Evolutionary conservation across 2,888 invertebrate genomes (phyloP).

Genomic region (Stramonita haemastoma): DNA sequence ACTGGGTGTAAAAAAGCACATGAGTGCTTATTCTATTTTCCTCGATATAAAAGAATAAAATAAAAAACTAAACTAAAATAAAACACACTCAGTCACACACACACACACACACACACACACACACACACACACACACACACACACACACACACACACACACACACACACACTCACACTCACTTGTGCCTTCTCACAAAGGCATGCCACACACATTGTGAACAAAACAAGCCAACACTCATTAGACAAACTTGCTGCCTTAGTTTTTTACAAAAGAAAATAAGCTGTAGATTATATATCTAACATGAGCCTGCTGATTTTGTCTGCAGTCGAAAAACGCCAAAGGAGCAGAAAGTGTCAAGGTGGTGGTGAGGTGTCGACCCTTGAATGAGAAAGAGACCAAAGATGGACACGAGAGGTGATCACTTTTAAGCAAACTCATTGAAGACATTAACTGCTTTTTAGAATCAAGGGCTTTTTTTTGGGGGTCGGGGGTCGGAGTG

Average conservation of each 20-base stretch:
- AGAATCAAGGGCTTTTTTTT: neutral
- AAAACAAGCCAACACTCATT: too few relatives aligned
- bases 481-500: too few relatives aligned
- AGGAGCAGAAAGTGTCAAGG: constrained; percentile 90
- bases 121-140: constrained; percentile 21
- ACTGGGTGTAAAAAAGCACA: too few relatives aligned
- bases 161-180: neutral
- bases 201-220: too few relatives aligned
- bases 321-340: constrained; percentile 64
- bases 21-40: too few relatives aligned
- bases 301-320: neutral
- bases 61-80: too few relatives aligned
- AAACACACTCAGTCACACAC: too few relatives aligned
- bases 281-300: neutral
- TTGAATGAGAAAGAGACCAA: constrained; percentile 91
- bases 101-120: constrained; percentile 5
- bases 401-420: constrained; percentile 83
- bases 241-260: too few relatives aligned
- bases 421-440: neutral
- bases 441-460: neutral
- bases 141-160: neutral
- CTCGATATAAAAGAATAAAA: too few relatives aligned
- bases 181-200: too few relatives aligned
- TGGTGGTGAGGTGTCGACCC: constrained; percentile 97
- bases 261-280: neutral